These are phyloP conservation scores for Stenchaetothrips biformis DNA, from an alignment of 2,888 invertebrate species.

Conservation along the genomic window DNA sequence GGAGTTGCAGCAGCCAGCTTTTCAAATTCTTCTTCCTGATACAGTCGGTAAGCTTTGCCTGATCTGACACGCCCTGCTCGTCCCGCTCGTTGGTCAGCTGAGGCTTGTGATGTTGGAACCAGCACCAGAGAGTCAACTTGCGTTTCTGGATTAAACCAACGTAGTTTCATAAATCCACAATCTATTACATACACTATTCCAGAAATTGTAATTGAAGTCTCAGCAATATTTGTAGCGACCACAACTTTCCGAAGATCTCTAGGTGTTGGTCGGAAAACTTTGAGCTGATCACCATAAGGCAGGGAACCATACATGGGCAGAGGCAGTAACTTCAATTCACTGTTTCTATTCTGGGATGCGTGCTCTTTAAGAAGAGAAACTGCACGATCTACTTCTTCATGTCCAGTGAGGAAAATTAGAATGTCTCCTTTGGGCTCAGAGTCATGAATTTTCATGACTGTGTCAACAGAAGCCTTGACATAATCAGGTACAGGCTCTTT, in stretches of 20 bases:
- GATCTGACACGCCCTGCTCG: conserved; percentile 78
- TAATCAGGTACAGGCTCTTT: conserved; percentile 88
- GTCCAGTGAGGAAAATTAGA: conserved; percentile 86
- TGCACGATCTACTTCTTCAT: conserved; percentile 86
- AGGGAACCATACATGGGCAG: conserved; percentile 86
- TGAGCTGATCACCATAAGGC: conserved; percentile 77
- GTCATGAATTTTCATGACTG: conserved; percentile 82
- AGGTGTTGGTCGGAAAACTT: conserved; percentile 71
- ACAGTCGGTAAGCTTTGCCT: conserved; percentile 81
- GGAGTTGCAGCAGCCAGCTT: conserved; percentile 66
- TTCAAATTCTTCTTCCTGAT: conserved; percentile 70
- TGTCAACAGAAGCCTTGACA: conserved; percentile 79
- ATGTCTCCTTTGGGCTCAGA: conserved; percentile 80
- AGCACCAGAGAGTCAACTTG: conserved; percentile 80
- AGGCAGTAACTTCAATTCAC: conserved; percentile 42
- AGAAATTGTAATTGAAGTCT: conserved; percentile 92
- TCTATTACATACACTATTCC: conserved; percentile 92
- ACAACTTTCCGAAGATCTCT: conserved; percentile 79
- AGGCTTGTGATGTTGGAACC: conserved; percentile 78
- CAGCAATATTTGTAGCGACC: conserved; percentile 93
- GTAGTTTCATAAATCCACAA: conserved; percentile 91
- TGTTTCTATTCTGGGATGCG: conserved; percentile 42
- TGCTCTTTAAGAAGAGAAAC: conserved; percentile 61
- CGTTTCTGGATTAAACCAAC: conserved; percentile 79
- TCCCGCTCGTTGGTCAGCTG: conserved; percentile 88